Conservation (phyloP, 1,140 invertebrate species). For the Solenopsis fugax region DNA sequence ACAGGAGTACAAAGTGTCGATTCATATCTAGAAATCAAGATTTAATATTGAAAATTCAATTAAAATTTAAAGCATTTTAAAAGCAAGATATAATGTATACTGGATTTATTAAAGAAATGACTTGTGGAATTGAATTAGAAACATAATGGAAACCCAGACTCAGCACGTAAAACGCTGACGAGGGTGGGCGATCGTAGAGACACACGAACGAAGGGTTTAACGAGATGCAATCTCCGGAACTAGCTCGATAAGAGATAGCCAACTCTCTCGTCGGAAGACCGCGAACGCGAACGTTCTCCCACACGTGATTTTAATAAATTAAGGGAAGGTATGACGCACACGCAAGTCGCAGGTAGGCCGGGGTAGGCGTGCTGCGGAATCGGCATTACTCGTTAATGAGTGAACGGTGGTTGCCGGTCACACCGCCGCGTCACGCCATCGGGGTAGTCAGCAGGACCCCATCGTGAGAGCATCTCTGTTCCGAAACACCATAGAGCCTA, state of each 20-base stretch:
- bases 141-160: conserved; percentile 19
- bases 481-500: conserved; percentile 75
- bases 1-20: neutral
- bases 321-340: conserved; percentile 59
- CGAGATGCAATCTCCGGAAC: conserved; percentile 54
- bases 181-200: conserved; percentile 21
- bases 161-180: conserved; percentile 17
- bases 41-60: neutral
- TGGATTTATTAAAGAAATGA: neutral
- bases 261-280: neutral
- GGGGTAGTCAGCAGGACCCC: conserved; percentile 73
- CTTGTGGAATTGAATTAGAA: conserved; percentile 4
- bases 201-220: conserved; percentile 34
- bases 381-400: conserved; percentile 74
- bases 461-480: conserved; percentile 82
- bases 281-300: conserved; percentile 7
- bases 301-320: conserved; percentile 69
- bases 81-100: neutral
- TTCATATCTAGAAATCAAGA: neutral
- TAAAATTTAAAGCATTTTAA: neutral
- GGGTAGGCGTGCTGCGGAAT: conserved; percentile 64
- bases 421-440: conserved; percentile 76
- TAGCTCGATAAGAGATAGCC: conserved; percentile 50
- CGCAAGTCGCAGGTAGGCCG: conserved; percentile 62
- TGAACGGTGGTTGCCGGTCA: conserved; percentile 73